Conservation (phyloP, 1,140 invertebrate genomes). For the Atopsyche davidsoni region DNA sequence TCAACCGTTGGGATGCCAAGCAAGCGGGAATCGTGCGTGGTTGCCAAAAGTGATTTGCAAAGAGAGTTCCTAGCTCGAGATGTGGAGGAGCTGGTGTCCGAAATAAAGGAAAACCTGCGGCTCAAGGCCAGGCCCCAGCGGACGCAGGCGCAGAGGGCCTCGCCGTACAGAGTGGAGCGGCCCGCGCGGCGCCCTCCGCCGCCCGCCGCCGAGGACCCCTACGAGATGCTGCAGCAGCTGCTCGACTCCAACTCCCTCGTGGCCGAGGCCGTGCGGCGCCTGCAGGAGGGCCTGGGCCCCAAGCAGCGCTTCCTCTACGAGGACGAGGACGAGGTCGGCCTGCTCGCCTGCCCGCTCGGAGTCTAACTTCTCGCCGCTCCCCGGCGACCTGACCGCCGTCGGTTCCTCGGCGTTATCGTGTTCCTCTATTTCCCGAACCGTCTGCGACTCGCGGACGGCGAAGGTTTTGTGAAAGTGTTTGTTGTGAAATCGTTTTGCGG, state of each 20-base stretch:
- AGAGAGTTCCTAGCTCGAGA: conserved; percentile 35
- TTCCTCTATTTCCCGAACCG: conserved; percentile 3
- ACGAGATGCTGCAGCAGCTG: conserved; percentile 59
- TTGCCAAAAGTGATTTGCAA: conserved; percentile 20
- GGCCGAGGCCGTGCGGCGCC: conserved; percentile 62
- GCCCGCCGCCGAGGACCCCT: conserved; percentile 52
- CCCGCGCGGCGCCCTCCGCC: conserved; percentile 34
- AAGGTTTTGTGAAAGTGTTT: conserved; percentile 21
- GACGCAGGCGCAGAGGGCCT: conserved; percentile 46
- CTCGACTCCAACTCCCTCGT: conserved; percentile 61
- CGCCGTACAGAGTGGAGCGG: conserved; percentile 54
- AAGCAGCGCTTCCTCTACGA: conserved; percentile 27
- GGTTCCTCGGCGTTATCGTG: neutral
- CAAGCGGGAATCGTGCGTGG: conserved; percentile 23
- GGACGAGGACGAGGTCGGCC: conserved; percentile 26
- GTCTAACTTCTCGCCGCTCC: conserved; percentile 9
- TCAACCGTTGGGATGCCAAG: conserved; percentile 19
- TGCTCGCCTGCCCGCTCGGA: conserved; percentile 15
- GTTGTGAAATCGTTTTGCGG: conserved; percentile 24
- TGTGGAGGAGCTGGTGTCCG: conserved; percentile 61
- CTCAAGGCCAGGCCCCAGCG: conserved; percentile 43
- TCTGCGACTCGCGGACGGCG: neutral
- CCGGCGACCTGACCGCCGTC: neutral
- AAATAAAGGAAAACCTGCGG: conserved; percentile 65
- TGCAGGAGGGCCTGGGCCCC: conserved; percentile 43